These are phyloP conservation scores for Temnothorax nylanderi DNA, from an alignment of 1,140 invertebrate species.

Conservation along the genomic window DNA sequence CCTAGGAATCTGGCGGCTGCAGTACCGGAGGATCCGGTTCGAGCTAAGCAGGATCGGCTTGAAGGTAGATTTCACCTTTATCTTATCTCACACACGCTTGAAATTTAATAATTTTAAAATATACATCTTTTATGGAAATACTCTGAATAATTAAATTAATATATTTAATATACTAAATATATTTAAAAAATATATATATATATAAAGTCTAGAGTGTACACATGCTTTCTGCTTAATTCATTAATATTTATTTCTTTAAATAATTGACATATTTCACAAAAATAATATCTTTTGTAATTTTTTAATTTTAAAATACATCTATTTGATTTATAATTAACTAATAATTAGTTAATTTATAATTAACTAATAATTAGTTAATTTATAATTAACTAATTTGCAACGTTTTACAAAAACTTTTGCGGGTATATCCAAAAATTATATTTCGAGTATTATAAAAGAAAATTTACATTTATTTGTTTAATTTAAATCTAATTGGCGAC, in stretches of 20 bases:
- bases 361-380: no score
- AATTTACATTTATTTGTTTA: background rate
- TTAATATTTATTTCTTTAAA: no score
- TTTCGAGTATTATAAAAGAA: background rate
- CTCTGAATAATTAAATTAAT: background rate
- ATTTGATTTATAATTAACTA: no score
- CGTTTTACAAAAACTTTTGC: background rate
- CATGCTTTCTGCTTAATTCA: no score
- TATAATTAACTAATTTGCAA: no score
- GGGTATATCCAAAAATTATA: no score
- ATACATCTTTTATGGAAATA: background rate
- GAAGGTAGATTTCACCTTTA: background rate
- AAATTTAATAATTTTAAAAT: background rate
- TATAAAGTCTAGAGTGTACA: no score
- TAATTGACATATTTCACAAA: no score
- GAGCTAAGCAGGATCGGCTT: background rate
- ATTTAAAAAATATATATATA: background rate
- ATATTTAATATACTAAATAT: background rate
- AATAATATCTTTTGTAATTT: no score
- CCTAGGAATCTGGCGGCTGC: background rate
- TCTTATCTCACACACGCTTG: background rate
- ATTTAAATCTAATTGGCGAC: background rate
- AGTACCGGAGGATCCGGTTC: background rate
- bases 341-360: no score
- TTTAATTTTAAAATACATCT: no score